Conservation (phyloP, 1,140 invertebrate species). For the Halictus rubicundus region DNA sequence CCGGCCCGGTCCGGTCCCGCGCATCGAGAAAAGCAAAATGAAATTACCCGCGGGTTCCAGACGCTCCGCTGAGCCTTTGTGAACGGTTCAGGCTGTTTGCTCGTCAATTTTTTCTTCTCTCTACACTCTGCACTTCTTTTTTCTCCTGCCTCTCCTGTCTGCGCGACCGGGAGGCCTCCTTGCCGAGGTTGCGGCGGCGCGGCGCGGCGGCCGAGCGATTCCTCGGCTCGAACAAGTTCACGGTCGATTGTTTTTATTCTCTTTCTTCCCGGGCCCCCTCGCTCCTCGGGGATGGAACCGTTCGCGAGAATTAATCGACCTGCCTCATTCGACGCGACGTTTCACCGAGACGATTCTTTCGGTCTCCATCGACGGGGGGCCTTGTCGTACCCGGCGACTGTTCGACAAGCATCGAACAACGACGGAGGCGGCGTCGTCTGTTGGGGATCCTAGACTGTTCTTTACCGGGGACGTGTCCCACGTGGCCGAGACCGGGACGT, state of each 20-base stretch:
- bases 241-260: conserved; percentile 46
- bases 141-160: too few species aligned
- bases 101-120: conserved; percentile 15
- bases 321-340: conserved; percentile 27
- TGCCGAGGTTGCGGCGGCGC: too few species aligned
- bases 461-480: not conserved
- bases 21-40: conserved; percentile 55
- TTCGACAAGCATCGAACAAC: not conserved
- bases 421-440: not conserved
- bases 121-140: not conserved
- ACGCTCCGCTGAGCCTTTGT: conserved; percentile 55
- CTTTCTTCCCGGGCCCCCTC: not conserved
- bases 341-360: conserved; percentile 9
- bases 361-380: conserved; percentile 17
- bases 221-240: conserved; percentile 36
- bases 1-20: conserved; percentile 42
- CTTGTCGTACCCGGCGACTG: not conserved
- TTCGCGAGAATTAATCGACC: conserved; percentile 49
- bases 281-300: conserved; percentile 13
- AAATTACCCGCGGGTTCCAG: conserved; percentile 54
- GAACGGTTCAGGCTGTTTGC: conserved; percentile 20
- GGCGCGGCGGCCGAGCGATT: conserved; percentile 14
- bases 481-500: not conserved
- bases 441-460: not conserved
- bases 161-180: too few species aligned